Conservation (phyloP, 2,888 invertebrate species). For the Icerya purchasi region DNA sequence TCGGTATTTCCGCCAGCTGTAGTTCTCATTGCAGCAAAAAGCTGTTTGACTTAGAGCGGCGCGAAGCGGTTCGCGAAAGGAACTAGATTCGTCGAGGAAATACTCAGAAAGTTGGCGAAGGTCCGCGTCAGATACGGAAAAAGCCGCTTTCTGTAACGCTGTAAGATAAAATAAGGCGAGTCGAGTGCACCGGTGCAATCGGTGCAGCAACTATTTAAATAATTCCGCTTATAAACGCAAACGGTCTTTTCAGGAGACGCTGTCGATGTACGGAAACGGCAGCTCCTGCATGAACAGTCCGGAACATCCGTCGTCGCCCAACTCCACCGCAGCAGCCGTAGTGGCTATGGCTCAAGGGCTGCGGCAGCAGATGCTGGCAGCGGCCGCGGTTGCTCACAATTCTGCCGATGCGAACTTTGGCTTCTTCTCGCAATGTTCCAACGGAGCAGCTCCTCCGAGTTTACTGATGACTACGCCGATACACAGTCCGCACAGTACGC, state of each 20-base stretch:
- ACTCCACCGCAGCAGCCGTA: constrained; percentile 52
- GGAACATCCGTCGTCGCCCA: constrained; percentile 27
- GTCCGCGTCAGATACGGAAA: background rate
- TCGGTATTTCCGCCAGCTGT: too few species aligned
- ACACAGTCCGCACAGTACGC: constrained; percentile 19
- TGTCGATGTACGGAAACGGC: constrained; percentile 15
- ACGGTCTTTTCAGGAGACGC: constrained; percentile 28
- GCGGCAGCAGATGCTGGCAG: constrained; percentile 61
- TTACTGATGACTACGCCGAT: constrained; percentile 14
- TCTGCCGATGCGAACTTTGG: constrained; percentile 12
- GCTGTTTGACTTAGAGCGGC: too few species aligned
- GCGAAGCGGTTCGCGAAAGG: too few species aligned
- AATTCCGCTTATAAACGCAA: background rate
- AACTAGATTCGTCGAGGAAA: too few species aligned
- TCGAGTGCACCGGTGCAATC: too few species aligned
- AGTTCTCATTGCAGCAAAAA: too few species aligned
- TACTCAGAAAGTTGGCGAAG: too few species aligned
- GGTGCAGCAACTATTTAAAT: too few species aligned
- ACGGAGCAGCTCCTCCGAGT: constrained; percentile 14
- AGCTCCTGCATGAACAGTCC: constrained; percentile 14
- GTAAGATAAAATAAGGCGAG: background rate
- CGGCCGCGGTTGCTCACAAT: constrained; percentile 19
- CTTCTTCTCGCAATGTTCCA: constrained; percentile 14
- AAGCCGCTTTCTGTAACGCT: too few species aligned
- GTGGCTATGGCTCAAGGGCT: constrained; percentile 68